Evolutionary conservation across 1,140 invertebrate species (phyloP).

Genomic region (Drosophila ercepeae): DNA sequence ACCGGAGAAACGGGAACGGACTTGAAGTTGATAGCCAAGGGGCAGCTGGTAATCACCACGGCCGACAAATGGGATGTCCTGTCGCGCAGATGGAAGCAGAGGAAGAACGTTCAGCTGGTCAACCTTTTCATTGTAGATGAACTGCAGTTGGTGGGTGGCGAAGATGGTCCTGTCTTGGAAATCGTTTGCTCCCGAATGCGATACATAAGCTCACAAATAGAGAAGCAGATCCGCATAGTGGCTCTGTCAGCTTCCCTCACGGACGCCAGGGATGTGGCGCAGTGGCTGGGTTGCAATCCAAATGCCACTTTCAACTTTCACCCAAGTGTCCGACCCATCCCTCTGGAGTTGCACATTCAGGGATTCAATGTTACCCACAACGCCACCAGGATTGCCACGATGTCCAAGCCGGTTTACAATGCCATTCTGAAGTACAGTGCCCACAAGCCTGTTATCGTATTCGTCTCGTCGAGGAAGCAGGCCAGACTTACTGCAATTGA

Average conservation of each 20-base stretch:
- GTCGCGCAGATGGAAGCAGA: constrained; percentile 98
- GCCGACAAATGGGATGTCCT: constrained; percentile 99
- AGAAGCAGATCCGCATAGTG: constrained; percentile 97
- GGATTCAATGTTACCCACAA: constrained; percentile 99
- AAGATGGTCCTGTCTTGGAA: constrained; percentile 96
- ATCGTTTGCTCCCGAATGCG: constrained; percentile 98
- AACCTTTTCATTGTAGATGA: constrained; percentile 99
- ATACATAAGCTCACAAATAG: constrained; percentile 98
- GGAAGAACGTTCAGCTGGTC: constrained; percentile 99
- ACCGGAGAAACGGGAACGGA: constrained; percentile 99
- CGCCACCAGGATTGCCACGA: constrained; percentile 96
- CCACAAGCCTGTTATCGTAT: constrained; percentile 96
- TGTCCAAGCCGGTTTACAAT: constrained; percentile 99
- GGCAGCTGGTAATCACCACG: constrained; percentile 97
- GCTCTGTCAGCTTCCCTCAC: constrained; percentile 96
- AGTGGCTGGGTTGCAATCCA: constrained; percentile 97
- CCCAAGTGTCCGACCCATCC: constrained; percentile 97
- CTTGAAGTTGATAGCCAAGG: constrained; percentile 95
- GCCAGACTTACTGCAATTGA: constrained; percentile 97
- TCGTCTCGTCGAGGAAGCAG: constrained; percentile 97
- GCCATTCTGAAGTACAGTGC: constrained; percentile 94
- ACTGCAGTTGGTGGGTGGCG: constrained; percentile 95
- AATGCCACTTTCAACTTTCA: constrained; percentile 99
- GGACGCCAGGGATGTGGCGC: constrained; percentile 97
- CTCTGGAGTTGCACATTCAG: constrained; percentile 97